A percentile compares a stretch with the other conserved stretches of the same genome.
Conservation (phyloP, 2,113 vertebrate genomes). For the Tor tambroides region DNA sequence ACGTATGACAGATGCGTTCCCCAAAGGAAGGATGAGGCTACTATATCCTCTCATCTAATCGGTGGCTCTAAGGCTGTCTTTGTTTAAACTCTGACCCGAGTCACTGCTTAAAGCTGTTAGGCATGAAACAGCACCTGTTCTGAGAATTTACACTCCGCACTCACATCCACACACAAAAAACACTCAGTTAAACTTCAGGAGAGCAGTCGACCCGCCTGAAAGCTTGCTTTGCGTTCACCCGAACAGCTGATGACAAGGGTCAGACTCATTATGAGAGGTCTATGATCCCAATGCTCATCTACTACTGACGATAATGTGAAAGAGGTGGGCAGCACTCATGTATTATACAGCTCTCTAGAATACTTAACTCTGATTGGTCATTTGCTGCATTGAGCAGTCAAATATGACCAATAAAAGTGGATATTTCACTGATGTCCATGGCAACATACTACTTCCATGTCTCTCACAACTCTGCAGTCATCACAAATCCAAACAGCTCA, state of each 20-base stretch:
- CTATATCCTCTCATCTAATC: neutral
- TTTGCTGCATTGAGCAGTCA: too few species aligned
- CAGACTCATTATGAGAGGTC: neutral
- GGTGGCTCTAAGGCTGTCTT: neutral
- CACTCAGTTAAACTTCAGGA: neutral
- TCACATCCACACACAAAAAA: constrained; percentile 2
- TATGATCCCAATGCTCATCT: neutral
- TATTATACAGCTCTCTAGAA: neutral
- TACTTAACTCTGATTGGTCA: neutral
- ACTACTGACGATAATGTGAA: neutral
- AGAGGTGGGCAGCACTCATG: neutral
- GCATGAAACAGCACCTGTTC: constrained; percentile 42
- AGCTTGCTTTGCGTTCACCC: neutral
- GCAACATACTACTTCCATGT: too few species aligned
- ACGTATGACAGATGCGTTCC: neutral
- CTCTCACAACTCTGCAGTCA: too few species aligned
- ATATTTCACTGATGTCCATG: too few species aligned
- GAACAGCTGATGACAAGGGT: constrained; percentile 8
- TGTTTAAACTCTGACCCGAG: constrained; percentile 17
- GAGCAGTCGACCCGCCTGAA: neutral
- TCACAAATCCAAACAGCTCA: too few species aligned
- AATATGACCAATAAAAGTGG: too few species aligned
- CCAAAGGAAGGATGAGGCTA: neutral
- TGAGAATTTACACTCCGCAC: neutral
- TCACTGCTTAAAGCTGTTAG: neutral